These are phyloP conservation scores for Lottia gigantea DNA, from an alignment of 2,888 invertebrate species.

Conservation along the genomic window DNA sequence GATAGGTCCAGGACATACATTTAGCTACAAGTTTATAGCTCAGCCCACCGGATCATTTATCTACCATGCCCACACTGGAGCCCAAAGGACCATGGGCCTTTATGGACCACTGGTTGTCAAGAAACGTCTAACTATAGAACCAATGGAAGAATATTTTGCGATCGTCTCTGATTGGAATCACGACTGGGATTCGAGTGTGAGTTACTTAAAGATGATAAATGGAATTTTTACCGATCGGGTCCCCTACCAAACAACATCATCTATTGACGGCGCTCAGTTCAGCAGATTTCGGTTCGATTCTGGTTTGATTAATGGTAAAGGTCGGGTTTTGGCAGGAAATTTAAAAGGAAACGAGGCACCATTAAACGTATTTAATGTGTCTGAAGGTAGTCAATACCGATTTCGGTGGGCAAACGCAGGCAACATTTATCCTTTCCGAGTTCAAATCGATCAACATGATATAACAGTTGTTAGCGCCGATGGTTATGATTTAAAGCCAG, in stretches of 20 bases:
- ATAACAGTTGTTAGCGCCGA: slow-evolving; percentile 38
- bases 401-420: slow-evolving; percentile 38
- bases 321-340: slow-evolving; percentile 25
- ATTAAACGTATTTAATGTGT: slow-evolving; percentile 28
- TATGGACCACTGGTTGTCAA: slow-evolving; percentile 38
- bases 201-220: slow-evolving; percentile 11
- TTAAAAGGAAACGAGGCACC: slow-evolving; percentile 28
- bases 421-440: slow-evolving; percentile 30
- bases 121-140: neutral
- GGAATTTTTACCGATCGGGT: slow-evolving; percentile 7
- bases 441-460: slow-evolving; percentile 37
- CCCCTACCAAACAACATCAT: slow-evolving; percentile 9
- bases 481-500: slow-evolving; percentile 32
- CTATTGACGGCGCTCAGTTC: slow-evolving; percentile 28
- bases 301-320: slow-evolving; percentile 37
- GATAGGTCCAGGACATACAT: slow-evolving; percentile 35
- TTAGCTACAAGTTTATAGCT: slow-evolving; percentile 41
- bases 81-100: slow-evolving; percentile 39
- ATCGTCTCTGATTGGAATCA: slow-evolving; percentile 27
- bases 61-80: slow-evolving; percentile 45
- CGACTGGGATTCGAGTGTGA: slow-evolving; percentile 18
- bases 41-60: slow-evolving; percentile 40
- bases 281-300: slow-evolving; percentile 24
- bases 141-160: slow-evolving; percentile 17
- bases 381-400: slow-evolving; percentile 24